phyloP scores from a whole-genome alignment of 2,113 vertebrate species.

The Elephantulus edwardii region DNA sequence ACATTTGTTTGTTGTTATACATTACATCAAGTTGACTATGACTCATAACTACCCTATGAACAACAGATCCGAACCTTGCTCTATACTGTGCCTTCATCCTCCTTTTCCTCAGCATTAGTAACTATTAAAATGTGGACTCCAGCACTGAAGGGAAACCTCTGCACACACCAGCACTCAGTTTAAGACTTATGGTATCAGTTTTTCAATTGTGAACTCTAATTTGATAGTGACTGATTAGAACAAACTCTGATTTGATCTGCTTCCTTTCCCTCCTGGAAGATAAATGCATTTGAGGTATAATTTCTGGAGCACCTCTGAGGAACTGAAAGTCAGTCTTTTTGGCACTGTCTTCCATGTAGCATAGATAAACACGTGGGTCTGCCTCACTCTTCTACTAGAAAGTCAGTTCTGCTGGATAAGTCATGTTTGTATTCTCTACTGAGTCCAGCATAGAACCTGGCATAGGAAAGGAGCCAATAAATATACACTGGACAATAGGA shows the following conservation, averaged over 20 bases:
- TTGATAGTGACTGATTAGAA: neutral
- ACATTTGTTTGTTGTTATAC: too few species aligned
- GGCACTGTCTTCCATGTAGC: neutral
- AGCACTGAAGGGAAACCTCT: neutral
- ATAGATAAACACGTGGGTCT: neutral
- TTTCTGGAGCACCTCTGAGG: neutral
- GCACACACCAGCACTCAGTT: neutral
- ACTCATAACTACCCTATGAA: too few species aligned
- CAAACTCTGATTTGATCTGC: neutral
- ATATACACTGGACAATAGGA: neutral
- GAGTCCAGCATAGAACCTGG: neutral
- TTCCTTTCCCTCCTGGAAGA: neutral
- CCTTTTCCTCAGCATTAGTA: too few species aligned
- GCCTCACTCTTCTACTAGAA: neutral
- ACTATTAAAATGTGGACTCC: neutral
- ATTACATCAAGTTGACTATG: too few species aligned
- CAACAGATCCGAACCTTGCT: too few species aligned
- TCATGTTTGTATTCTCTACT: neutral
- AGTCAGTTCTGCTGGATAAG: neutral
- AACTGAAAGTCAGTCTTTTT: neutral
- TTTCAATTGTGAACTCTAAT: neutral
- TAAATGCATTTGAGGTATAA: neutral
- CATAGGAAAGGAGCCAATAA: neutral
- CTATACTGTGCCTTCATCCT: too few species aligned
- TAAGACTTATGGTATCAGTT: neutral